Base-by-base conservation (phyloP, 2,888 invertebrate species). In the Nomada lathburiana region DNA sequence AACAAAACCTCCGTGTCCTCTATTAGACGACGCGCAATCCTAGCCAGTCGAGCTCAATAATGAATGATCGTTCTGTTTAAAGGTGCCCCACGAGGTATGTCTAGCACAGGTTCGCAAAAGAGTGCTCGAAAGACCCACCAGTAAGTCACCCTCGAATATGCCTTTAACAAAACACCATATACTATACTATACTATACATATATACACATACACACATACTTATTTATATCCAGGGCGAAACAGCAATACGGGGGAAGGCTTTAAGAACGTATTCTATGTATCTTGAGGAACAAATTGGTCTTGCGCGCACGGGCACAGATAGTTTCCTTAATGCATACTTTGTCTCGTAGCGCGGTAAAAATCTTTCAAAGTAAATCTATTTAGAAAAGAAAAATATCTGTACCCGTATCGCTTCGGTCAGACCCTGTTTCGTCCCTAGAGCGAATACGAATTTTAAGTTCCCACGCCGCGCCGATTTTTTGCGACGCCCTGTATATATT, bases 11-110 rank as follows among this genome's bases (percentile, higher is more conserved):
- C 57, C 26, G 55, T 64, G 20, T 26, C 26, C 26, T 26, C 26
- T 26, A 26, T 26, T 26, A 26, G 26, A 26, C 26, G 26, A 26
- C 26, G 26, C 26, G 26, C 26, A 26, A 26, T 26, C 26, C 26
- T 26, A 26, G 26, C 26, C 26, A 26, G 26, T 26, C 26, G 78
- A 83, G 68, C 62, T 71, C 76, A 89, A 89, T 90, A 91, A 91
- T 87, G 75, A 87, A 86, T 88, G 89, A 88, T 90, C 88, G 87
- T 93, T 92, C 90, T 93, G 89, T 93, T 94, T 93, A 91, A 94
- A 93, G 93, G 93, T 93, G 92, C 92, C 90, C 94, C 93, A 93
- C 93, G 92, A 94, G 94, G 94, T 94, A 93, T 93, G 93, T 93
- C 91, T 92, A 91, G 88, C 91, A 92, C 93, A 92, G 91, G 92